A percentile compares a stretch with the other conserved stretches of the same genome.
Evolutionary conservation across 2,113 vertebrate genomes (phyloP).

Genomic region (Opisthocomus hoazin): DNA sequence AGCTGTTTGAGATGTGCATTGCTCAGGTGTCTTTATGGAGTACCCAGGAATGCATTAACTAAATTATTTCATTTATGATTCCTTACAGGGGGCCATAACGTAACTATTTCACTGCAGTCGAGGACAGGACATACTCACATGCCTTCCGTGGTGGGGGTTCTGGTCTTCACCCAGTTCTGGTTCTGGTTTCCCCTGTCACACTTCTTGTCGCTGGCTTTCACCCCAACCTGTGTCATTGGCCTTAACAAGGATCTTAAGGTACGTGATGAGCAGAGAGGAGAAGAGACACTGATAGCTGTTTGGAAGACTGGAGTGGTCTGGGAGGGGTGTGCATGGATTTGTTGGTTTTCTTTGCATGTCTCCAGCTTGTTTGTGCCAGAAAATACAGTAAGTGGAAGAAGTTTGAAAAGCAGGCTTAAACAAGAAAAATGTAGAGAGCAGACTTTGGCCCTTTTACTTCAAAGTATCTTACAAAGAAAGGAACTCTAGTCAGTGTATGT

Average conservation of each 20-base stretch:
- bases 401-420: not conserved
- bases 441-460: not conserved
- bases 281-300: not conserved
- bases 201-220: slow-evolving; percentile 93
- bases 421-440: not conserved
- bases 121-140: slow-evolving; percentile 98
- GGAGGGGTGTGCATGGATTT: not conserved
- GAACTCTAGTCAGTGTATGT: not conserved
- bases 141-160: slow-evolving; percentile 94
- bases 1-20: not conserved
- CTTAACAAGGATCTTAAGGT: slow-evolving; percentile 99
- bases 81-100: slow-evolving; percentile 89
- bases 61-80: not conserved
- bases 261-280: not conserved
- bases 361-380: not conserved
- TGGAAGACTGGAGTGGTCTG: not conserved
- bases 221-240: slow-evolving; percentile 97
- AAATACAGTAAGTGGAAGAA: not conserved
- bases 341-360: not conserved
- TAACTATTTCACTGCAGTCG: slow-evolving; percentile 97
- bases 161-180: slow-evolving; percentile 99
- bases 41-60: not conserved
- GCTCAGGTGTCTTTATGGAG: not conserved
- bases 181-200: slow-evolving; percentile 99
- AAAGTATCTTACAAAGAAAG: not conserved